phyloP scores from a whole-genome alignment of 2,797 vertebrate species.

The Gephyroberyx darwinii region DNA sequence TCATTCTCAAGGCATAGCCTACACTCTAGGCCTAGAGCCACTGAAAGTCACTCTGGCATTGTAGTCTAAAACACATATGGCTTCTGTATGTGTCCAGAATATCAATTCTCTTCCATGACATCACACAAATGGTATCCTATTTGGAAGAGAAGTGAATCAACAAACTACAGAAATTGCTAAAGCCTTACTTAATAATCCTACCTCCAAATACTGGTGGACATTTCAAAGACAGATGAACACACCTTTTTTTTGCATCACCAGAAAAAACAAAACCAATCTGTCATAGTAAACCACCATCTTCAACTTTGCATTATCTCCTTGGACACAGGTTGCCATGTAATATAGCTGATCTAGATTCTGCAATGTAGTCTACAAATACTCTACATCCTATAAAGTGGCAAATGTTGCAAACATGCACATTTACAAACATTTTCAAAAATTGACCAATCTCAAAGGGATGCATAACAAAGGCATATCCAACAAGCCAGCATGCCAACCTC shows the following conservation, averaged over 20 bases:
- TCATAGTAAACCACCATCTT: constrained; percentile 69
- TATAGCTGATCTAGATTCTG: constrained; percentile 59
- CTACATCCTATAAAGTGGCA: constrained; percentile 59
- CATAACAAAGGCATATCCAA: constrained; percentile 62
- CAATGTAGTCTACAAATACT: constrained; percentile 40
- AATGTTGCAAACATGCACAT: constrained; percentile 53
- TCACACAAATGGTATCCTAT: constrained; percentile 60
- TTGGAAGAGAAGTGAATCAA: constrained; percentile 48
- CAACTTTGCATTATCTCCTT: constrained; percentile 78
- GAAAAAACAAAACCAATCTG: constrained; percentile 64
- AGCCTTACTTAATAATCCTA: constrained; percentile 29
- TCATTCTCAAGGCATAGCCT: constrained; percentile 44
- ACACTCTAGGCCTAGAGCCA: constrained; percentile 50
- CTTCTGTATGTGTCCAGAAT: constrained; percentile 63
- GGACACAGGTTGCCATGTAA: constrained; percentile 56
- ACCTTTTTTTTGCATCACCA: constrained; percentile 61
- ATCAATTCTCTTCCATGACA: constrained; percentile 69
- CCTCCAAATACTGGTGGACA: constrained; percentile 38
- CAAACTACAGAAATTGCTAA: constrained; percentile 53
- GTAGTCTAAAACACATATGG: constrained; percentile 60
- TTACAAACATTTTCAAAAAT: constrained; percentile 23
- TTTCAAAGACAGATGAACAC: constrained; percentile 52
- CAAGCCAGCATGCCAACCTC: constrained; percentile 53
- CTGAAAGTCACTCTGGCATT: constrained; percentile 48
- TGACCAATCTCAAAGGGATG: constrained; percentile 17